Percentiles rank a stretch among this genome's conserved stretches.
Evolutionary conservation across 2,797 vertebrate species (phyloP).

Genomic region (Darevskia nairensis): DNA sequence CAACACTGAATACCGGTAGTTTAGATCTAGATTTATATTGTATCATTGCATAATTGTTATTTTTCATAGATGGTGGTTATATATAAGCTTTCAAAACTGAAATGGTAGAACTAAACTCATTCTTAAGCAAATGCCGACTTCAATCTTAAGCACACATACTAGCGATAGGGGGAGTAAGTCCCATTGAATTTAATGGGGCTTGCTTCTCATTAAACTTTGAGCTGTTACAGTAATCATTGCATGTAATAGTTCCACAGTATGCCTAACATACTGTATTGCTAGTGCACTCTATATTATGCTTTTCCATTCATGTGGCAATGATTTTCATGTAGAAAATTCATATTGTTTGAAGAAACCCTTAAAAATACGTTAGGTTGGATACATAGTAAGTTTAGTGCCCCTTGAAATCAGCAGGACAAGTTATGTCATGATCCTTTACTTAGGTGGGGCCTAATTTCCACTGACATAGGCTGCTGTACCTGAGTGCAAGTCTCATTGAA

Average conservation of each 20-base stretch:
- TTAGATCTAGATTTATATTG: constrained; percentile 15
- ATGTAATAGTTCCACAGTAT: neutral
- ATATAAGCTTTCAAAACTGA: constrained; percentile 55
- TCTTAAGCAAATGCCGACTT: constrained; percentile 39
- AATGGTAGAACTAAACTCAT: constrained; percentile 36
- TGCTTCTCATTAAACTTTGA: constrained; percentile 5
- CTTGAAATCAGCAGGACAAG: neutral
- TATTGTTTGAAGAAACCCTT: neutral
- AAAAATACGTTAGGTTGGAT: neutral
- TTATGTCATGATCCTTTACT: neutral
- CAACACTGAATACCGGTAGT: constrained; percentile 44
- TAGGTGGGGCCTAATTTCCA: neutral
- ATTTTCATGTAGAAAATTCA: neutral
- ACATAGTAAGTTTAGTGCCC: neutral
- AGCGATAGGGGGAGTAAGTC: neutral
- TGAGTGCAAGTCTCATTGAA: neutral
- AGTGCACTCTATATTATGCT: neutral
- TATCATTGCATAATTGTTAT: constrained; percentile 46
- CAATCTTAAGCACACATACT: neutral
- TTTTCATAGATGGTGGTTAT: constrained; percentile 27
- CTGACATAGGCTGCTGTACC: neutral
- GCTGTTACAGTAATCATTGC: neutral
- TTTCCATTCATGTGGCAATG: neutral
- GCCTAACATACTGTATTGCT: neutral
- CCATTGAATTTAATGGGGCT: neutral